Base-by-base conservation (phyloP, 2,797 vertebrate species). In the Ceryle rudis region DNA sequence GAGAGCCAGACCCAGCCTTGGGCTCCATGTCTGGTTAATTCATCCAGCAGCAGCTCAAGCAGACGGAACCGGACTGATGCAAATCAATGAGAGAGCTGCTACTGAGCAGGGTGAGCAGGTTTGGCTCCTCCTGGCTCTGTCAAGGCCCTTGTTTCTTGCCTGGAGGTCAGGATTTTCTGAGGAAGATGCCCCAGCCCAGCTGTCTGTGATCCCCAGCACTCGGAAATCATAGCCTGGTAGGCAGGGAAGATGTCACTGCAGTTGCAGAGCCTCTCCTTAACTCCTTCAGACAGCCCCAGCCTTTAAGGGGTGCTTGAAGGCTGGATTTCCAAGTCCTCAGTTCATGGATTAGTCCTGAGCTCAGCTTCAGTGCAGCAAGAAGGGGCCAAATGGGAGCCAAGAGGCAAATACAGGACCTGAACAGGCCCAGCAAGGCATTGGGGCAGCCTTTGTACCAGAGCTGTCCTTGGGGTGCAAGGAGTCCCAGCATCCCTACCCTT, bases 161-260 rank as follows among this genome's bases (percentile, higher is more conserved):
- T 8, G 41, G 14, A 47, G 51, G 46, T 70, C 8, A 25, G 37
- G 31, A 7, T 55, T 86, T 83, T 70, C 46, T 2, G 1, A 26
- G 60, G 49, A 72, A 79, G 18, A 13, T 29, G 28, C 15, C 19
- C n/a, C 35, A 57, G 66, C 13, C 2, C 16, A 1, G 20, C 28
- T 86, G 52, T 37, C 13, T 67, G 60, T 35, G 29, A 58, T 14
- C 13, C 16, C n/a, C 46, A 54, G 42, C 42, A 31, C n/a, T 67
- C 73, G 3, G 0, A 90, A 92, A 83, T 5, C 0, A 0, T 20
- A 64, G 15, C 26, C 14, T 1, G 0, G 58, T 1, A 2, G 39
- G 49, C 18, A 31, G 11, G 13, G 29, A 29, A 26, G 61, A 2
- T 33, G 44, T 29, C n/a, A 47, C 11, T 4, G 5, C 0, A 1